These are phyloP conservation scores for Phortica magna DNA, from an alignment of 2,888 invertebrate genomes.

Conservation along the genomic window DNA sequence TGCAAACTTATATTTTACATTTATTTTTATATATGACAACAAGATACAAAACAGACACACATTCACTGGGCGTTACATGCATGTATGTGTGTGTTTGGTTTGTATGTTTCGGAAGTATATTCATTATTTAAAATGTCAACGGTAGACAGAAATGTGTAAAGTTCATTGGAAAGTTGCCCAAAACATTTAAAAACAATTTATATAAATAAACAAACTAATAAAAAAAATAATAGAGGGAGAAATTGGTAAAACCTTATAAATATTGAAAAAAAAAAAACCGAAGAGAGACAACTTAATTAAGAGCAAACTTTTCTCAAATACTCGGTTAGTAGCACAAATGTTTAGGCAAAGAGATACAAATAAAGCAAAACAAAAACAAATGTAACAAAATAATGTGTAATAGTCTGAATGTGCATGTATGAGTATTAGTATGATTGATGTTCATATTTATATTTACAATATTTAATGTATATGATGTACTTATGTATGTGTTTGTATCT, in stretches of 20 bases:
- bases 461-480: constrained; percentile 32
- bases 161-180: constrained; percentile 64
- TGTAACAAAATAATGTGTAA: constrained; percentile 44
- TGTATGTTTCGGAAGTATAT: constrained; percentile 24
- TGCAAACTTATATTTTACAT: background rate
- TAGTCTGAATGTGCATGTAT: constrained; percentile 11
- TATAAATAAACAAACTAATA: constrained; percentile 41
- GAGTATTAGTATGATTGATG: constrained; percentile 4
- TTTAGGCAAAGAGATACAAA: constrained; percentile 40
- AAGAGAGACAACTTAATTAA: constrained; percentile 6
- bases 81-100: background rate
- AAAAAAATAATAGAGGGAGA: constrained; percentile 49
- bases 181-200: constrained; percentile 35
- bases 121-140: constrained; percentile 29
- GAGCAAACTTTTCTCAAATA: background rate
- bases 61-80: background rate
- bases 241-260: constrained; percentile 30
- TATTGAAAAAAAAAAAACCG: constrained; percentile 20
- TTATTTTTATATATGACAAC: background rate
- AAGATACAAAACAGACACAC: background rate
- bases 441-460: background rate
- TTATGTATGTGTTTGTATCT: constrained; percentile 30
- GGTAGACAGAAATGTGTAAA: constrained; percentile 41
- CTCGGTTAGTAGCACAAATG: constrained; percentile 35
- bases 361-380: constrained; percentile 43